Evolutionary conservation across 64 coral and sea anemone species (phyloP).

Genomic region (Hydrozoanthus tunicans): DNA sequence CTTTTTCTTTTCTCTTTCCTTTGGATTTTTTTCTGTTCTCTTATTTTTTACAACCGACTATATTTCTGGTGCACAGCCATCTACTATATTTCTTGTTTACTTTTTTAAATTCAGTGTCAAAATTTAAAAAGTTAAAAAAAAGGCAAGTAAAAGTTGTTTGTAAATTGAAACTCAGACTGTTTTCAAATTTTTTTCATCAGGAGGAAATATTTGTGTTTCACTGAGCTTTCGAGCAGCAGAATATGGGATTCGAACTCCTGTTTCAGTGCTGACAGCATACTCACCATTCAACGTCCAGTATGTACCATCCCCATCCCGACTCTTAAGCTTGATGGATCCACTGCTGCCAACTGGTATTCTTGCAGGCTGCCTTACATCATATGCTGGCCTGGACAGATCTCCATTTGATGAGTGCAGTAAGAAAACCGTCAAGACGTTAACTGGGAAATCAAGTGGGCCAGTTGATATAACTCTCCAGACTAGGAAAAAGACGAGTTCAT

Average conservation of each 20-base stretch:
- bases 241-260: conserved; percentile 86
- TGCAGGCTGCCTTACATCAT: conserved; percentile 77
- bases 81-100: no score
- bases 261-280: conserved; percentile 82
- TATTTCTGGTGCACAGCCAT: no score
- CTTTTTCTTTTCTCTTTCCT: no score
- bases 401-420: conserved; percentile 92
- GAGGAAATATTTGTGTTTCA: conserved; percentile 86
- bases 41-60: no score
- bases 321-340: conserved; percentile 84
- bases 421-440: conserved; percentile 64
- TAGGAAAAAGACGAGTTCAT: conserved; percentile 63
- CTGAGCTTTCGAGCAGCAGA: conserved; percentile 90
- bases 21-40: no score
- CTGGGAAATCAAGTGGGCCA: conserved; percentile 28
- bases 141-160: background rate
- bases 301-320: conserved; percentile 83
- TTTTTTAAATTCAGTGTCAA: no score
- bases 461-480: conserved; percentile 47
- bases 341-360: conserved; percentile 79
- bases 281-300: conserved; percentile 90
- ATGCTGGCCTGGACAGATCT: conserved; percentile 87
- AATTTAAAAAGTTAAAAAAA: no score
- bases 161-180: background rate
- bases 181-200: background rate